Percentiles rank a stretch among this genome's conserved stretches.
Conservation (phyloP, 2,888 invertebrate genomes). For the Schrankia costaestrigalis region DNA sequence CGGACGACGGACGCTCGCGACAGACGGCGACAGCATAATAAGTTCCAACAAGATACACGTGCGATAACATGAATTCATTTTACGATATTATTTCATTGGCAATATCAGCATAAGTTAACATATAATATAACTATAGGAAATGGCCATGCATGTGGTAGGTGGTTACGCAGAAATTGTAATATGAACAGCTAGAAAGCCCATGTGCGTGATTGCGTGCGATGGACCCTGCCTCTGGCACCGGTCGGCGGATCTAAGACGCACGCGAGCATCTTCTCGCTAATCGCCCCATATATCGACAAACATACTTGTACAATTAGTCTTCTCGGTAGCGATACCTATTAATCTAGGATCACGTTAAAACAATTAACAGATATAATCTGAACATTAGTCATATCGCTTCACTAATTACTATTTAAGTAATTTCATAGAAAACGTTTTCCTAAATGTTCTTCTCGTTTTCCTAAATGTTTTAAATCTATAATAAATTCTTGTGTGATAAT, state of each 20-base stretch:
- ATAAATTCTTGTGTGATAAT: too few species aligned
- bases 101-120: conserved; percentile 2
- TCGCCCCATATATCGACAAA: conserved; percentile 61
- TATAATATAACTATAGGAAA: neutral
- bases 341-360: conserved; percentile 31
- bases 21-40: conserved; percentile 61
- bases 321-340: conserved; percentile 58
- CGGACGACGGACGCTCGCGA: conserved; percentile 52
- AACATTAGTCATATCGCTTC: too few species aligned
- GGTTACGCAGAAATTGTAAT: conserved; percentile 18
- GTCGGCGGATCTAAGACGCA: conserved; percentile 57
- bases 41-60: conserved; percentile 60
- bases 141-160: neutral
- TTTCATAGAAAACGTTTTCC: too few species aligned
- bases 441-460: too few species aligned
- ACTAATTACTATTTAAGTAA: too few species aligned
- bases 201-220: conserved; percentile 57
- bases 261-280: conserved; percentile 70
- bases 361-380: too few species aligned
- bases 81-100: conserved; percentile 41
- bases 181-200: conserved; percentile 39
- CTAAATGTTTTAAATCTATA: too few species aligned
- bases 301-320: conserved; percentile 63
- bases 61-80: conserved; percentile 57
- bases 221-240: conserved; percentile 36